Percentiles rank a stretch among this genome's conserved stretches.
phyloP scores from a whole-genome alignment of 2,888 invertebrate genomes.

The Troilus luridus region DNA sequence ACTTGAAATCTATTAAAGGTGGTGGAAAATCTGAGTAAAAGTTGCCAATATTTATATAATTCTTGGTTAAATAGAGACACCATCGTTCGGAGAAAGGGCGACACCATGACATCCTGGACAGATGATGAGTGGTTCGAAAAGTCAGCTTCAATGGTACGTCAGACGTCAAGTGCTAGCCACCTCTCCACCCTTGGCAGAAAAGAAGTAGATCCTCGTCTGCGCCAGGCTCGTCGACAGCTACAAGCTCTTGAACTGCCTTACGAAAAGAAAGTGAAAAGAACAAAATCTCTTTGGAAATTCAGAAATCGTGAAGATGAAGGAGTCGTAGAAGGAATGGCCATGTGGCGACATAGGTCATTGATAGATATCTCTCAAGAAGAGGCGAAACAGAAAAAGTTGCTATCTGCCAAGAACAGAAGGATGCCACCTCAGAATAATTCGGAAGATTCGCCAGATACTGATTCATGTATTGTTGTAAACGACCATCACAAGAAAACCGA shows the following conservation, averaged over 20 bases:
- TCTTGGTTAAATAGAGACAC: conserved; percentile 56
- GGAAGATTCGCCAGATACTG: conserved; percentile 70
- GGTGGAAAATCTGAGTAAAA: conserved; percentile 26
- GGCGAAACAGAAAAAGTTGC: conserved; percentile 65
- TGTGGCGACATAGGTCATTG: conserved; percentile 88
- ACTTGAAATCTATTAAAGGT: background rate
- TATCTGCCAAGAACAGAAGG: conserved; percentile 67
- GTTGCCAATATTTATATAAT: conserved; percentile 43
- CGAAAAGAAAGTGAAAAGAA: conserved; percentile 78
- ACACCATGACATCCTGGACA: conserved; percentile 56
- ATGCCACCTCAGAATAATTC: conserved; percentile 66
- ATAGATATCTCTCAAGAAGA: conserved; percentile 74
- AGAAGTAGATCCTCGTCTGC: conserved; percentile 72
- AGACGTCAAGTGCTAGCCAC: conserved; percentile 67
- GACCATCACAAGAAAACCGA: conserved; percentile 73
- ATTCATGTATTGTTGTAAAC: conserved; percentile 84
- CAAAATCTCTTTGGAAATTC: conserved; percentile 90
- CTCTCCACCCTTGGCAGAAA: conserved; percentile 72
- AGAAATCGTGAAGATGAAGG: conserved; percentile 82
- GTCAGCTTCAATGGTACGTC: conserved; percentile 57
- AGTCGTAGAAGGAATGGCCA: conserved; percentile 83
- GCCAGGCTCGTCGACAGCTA: conserved; percentile 67
- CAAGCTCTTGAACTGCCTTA: conserved; percentile 66
- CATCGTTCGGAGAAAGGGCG: conserved; percentile 52
- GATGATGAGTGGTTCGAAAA: conserved; percentile 56